Percentiles rank a stretch among this genome's conserved stretches.
These are phyloP conservation scores for Aradophagus sp. DNA, from an alignment of 1,140 invertebrate genomes.

Conservation along the genomic window DNA sequence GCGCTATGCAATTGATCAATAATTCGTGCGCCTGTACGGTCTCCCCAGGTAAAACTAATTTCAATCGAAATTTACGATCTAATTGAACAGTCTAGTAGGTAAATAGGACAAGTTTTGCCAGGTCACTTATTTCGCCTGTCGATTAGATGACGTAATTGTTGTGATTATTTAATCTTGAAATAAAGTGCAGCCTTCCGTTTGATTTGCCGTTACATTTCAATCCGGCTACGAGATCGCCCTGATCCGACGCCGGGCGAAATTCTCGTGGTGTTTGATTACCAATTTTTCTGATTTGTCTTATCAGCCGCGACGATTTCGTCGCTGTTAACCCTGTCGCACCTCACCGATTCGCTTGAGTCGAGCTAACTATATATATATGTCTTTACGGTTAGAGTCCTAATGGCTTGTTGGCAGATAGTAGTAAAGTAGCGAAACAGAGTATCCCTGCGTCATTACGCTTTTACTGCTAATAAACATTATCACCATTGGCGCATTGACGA, in stretches of 20 bases:
- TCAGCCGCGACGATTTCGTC: no score
- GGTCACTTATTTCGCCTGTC: slow-evolving; percentile 26
- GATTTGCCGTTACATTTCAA: not conserved
- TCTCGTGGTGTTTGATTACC: not conserved
- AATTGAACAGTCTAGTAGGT: slow-evolving; percentile 35
- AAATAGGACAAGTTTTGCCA: slow-evolving; percentile 36
- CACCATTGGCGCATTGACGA: slow-evolving; percentile 8
- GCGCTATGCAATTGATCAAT: slow-evolving; percentile 42
- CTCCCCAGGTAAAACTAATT: slow-evolving; percentile 43
- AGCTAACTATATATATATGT: slow-evolving; percentile 10
- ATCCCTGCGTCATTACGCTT: slow-evolving; percentile 15
- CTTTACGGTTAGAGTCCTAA: slow-evolving; percentile 8
- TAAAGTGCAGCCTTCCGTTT: slow-evolving; percentile 2
- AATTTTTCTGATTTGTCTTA: no score
- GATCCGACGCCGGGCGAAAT: not conserved
- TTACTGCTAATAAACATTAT: slow-evolving; percentile 21
- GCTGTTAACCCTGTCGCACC: no score
- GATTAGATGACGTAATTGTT: slow-evolving; percentile 32
- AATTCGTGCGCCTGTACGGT: slow-evolving; percentile 33
- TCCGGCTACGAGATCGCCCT: not conserved
- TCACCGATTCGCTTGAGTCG: not conserved
- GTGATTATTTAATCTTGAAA: slow-evolving; percentile 22
- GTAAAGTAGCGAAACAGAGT: slow-evolving; percentile 13
- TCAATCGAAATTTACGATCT: slow-evolving; percentile 45
- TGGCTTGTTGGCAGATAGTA: slow-evolving; percentile 10